Evolutionary conservation across 2,113 vertebrate species (phyloP), one percentile per base, ranked within the genome.

Genomic region (Rhadina sibilatrix): DNA sequence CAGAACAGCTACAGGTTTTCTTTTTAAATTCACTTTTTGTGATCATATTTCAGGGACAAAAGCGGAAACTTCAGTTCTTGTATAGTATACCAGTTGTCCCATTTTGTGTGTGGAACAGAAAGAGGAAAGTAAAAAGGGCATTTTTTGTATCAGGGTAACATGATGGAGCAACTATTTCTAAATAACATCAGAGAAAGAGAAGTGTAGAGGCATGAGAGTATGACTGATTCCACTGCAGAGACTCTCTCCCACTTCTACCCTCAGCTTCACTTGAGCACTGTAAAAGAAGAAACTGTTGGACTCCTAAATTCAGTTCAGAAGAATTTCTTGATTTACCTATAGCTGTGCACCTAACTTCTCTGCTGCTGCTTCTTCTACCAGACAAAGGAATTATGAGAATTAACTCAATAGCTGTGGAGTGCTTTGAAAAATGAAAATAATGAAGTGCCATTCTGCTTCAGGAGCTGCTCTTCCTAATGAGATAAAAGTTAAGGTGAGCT

Each of bases 391-490:
- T 83, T 74, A 80, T 0, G 0, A 77, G 56, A 76, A 93, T 86
- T 86, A 89, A 70, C 52, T 86, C 76, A 54, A 57, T 63, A 80
- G 53, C 52, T 84, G 52, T 64, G 35, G 49, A 54, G 66, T 38
- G 22, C 63, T 86, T 83, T 93, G 79, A 72, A 90, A 95, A 30
- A 54, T 83, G 35, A 88, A 79, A 93, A 87, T 87, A 95, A 91
- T 70, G 71, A 88, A 66, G 19, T 59, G 40, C 37, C 78, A 79
- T 84, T 92, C 56, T 83, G 54, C 46, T 85, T 80, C 66, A 70
- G 63, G 42, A 80, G 56, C 30, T 0, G 12, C 24, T 83, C 22
- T 80, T 57, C 24, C 38, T 91, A 91, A 94, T 50, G 66, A 93
- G 42, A 50, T 47, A 88, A 77, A 91, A 94, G 54, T 59, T 81